phyloP scores from a whole-genome alignment of 2,797 vertebrate species.

The Crypturellus tataupa region DNA sequence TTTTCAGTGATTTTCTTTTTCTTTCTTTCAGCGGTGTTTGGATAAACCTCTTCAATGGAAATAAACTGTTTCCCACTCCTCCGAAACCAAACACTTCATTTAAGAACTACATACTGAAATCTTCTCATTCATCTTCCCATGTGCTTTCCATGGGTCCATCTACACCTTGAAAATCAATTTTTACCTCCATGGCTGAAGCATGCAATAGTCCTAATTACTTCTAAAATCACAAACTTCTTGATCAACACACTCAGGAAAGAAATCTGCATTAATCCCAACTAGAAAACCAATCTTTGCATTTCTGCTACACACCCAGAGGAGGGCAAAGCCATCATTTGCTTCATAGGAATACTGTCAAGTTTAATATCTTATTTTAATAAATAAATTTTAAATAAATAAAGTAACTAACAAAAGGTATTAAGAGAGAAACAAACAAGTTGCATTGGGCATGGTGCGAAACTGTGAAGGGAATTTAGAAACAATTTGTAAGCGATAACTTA shows the following conservation, averaged over 20 bases:
- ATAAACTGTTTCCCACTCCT: neutral
- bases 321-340: neutral
- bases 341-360: neutral
- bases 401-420: neutral
- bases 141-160: neutral
- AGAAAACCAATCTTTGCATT: neutral
- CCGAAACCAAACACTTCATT: neutral
- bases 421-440: neutral
- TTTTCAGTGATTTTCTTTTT: neutral
- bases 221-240: neutral
- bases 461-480: neutral
- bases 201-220: neutral
- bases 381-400: neutral
- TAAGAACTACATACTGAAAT: neutral
- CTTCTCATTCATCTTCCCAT: neutral
- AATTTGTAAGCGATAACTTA: neutral
- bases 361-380: neutral
- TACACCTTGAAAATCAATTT: neutral
- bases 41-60: neutral
- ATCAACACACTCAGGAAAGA: neutral
- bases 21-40: neutral
- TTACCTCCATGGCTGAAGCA: conserved; percentile 7
- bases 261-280: neutral
- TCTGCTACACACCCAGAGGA: neutral
- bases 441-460: neutral